phyloP scores from a whole-genome alignment of 2,797 vertebrate genomes.

The Microhierax caerulescens region DNA sequence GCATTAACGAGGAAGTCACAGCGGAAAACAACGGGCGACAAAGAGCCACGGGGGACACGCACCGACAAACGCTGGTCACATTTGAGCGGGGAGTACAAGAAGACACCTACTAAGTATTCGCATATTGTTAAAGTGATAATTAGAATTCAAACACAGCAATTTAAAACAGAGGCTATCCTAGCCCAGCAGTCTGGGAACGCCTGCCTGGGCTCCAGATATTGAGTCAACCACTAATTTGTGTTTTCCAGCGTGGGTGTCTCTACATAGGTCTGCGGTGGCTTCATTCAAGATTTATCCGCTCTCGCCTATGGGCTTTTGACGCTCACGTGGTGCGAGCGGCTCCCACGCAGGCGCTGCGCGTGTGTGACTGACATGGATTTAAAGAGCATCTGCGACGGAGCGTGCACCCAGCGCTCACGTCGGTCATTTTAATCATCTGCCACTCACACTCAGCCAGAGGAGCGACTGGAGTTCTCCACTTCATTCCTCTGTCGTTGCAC shows the following conservation, averaged over 20 bases:
- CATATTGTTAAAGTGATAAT: neutral
- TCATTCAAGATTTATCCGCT: conserved; percentile 64
- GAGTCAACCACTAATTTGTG: conserved; percentile 29
- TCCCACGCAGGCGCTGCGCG: conserved; percentile 1
- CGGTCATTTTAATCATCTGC: neutral
- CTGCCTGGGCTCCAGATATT: neutral
- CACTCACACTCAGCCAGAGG: neutral
- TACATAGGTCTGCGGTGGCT: conserved; percentile 30
- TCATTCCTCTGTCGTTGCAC: neutral
- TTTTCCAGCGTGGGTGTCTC: conserved; percentile 54
- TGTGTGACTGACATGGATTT: neutral
- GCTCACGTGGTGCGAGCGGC: conserved; percentile 21
- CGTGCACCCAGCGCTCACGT: neutral
- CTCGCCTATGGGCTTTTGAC: conserved; percentile 3
- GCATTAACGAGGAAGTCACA: neutral
- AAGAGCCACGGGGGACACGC: neutral
- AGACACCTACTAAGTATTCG: neutral
- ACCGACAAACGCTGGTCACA: neutral
- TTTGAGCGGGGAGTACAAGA: neutral
- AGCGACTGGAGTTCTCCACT: neutral
- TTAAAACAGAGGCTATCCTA: neutral
- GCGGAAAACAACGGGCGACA: accelerated
- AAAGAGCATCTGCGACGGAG: neutral
- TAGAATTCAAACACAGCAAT: neutral
- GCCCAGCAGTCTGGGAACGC: neutral